Evolutionary conservation across 2,797 vertebrate genomes (phyloP), one percentile per base, ranked within the genome.

Genomic region (Echiichthys vipera): DNA sequence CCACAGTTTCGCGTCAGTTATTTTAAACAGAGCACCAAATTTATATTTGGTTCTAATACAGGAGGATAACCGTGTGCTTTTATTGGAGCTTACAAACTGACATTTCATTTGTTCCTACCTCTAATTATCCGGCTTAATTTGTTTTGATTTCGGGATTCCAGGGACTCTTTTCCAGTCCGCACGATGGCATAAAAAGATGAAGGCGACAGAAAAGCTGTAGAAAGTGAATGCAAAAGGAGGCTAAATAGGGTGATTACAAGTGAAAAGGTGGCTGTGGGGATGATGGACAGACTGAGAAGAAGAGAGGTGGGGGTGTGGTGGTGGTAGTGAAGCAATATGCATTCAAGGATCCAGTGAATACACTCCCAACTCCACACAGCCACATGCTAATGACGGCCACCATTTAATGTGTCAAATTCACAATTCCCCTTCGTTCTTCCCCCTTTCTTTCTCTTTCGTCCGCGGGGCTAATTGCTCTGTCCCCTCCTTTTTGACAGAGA

Each of bases 331-430:
- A 77, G 88, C 85, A 80, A 88, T 83, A 89, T 78, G 71, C 85
- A 93, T 94, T 93, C 92, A 94, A 78, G 82, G 50, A 84, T 71
- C 81, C 70, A 65, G 77, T 93, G 91, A 93, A 92, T 91, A 79
- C 88, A 81, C 27, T 50, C 71, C 74, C 36, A 42, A 86, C 71
- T 65, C 84, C 55, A 89, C 91, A 91, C 89, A 90, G 77, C 87
- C 89, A 91, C 93, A 94, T 93, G 93, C 94, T 94, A 94, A 95
- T 94, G 85, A 92, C 50, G 63, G 68, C 73, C 81, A 88, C 92
- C 87, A 94, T 94, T 95, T 94, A 91, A 92, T 76, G 87, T 90
- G 89, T 92, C 93, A 94, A 88, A 94, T 89, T 92, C 90, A 92
- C 87, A 88, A 89, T 89, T 83, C 80, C 85, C 86, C 77, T 88